A percentile compares a stretch with the other conserved stretches of the same genome.
Conservation (phyloP, 2,113 vertebrate genomes). For the Heterocephalus glaber region DNA sequence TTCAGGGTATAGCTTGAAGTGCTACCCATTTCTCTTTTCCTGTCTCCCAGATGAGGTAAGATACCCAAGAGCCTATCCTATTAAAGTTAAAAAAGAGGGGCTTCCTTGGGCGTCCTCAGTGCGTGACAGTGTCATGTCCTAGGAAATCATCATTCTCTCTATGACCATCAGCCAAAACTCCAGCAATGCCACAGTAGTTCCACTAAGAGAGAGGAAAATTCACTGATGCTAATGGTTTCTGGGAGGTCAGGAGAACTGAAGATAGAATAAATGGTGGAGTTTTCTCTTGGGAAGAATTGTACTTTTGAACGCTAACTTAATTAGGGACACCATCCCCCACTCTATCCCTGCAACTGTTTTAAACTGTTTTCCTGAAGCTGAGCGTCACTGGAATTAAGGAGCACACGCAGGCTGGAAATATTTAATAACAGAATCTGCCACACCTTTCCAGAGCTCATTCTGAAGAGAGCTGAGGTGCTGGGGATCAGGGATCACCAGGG, state of each 20-base stretch:
- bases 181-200: background rate
- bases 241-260: background rate
- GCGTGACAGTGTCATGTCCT: background rate
- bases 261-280: background rate
- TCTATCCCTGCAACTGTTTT: background rate
- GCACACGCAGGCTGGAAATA: background rate
- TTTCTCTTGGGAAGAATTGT: background rate
- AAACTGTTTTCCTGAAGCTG: background rate
- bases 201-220: background rate
- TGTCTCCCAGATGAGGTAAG: background rate
- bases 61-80: background rate
- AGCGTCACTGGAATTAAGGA: background rate
- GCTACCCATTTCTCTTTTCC: background rate
- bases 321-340: background rate
- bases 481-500: background rate
- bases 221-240: background rate
- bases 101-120: background rate
- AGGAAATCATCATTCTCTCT: background rate
- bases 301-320: constrained; percentile 2
- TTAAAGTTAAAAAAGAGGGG: background rate
- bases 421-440: background rate
- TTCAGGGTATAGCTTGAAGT: background rate
- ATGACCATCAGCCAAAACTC: background rate
- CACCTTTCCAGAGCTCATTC: constrained; percentile 23
- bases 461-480: constrained; percentile 30